Evolutionary conservation across 2,888 invertebrate species (phyloP), one percentile per base, ranked within the genome.

Genomic region (Oscheius myriophilus): DNA sequence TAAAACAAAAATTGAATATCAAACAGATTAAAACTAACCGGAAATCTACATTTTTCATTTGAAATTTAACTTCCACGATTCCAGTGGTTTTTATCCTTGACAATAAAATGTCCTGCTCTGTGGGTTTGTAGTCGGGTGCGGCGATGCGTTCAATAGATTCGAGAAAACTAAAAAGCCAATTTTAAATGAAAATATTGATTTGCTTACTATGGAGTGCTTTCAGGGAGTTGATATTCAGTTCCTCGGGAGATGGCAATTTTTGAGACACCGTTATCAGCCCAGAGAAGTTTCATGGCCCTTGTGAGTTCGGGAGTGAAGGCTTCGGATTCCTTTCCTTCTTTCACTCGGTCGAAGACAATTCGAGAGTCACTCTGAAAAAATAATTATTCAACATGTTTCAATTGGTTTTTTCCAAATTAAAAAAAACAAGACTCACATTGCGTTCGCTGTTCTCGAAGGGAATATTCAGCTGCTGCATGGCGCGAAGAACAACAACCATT

Each of bases 401-500:
- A n/a, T n/a, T n/a, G n/a, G n/a, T n/a, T n/a, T n/a, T n/a, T n/a
- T n/a, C n/a, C n/a, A n/a, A n/a, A n/a, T n/a, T n/a, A n/a, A 11
- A 3, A 11, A 23, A 11, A 11, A 45, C 2, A 18, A 49, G 14
- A n/a, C 58, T 26, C 88, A 95, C 95, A 92, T 97, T 97, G 89
- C 96, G 91, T 88, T 96, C 96, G 89, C 93, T 93, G 91, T 94
- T 94, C 88, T 93, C 93, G 89, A 95, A 96, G 88, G 92, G 91
- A 89, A 98, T 96, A 89, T 94, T 94, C 88, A 98, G 91, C 89
- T 93, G 95, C 87, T 95, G 94, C 97, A 98, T 97, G 87, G 97
- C 96, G 88, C 96, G 92, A 88, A 98, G 91, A 90, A 98, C 97
- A 89, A 96, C 95, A 88, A 96, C 82, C 87, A 95, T 90, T 87